Percentiles rank a stretch among this genome's conserved stretches.
Evolutionary conservation across 2,113 vertebrate species (phyloP).

Genomic region (Nothocercus julius): DNA sequence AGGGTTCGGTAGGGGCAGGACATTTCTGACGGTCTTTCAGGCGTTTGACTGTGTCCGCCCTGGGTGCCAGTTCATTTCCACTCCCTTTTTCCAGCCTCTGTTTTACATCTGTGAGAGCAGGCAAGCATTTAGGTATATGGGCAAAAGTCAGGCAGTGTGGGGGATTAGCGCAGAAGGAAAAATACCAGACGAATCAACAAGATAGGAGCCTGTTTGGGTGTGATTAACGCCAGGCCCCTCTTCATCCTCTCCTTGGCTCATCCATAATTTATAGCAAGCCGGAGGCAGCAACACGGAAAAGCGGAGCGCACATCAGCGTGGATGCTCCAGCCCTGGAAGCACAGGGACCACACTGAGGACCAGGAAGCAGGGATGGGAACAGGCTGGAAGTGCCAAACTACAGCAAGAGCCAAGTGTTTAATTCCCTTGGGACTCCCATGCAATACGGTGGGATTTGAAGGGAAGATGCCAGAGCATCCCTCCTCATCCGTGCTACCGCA

Average conservation of each 20-base stretch:
- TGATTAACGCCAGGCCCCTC: not conserved
- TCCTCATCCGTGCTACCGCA: rapidly evolving
- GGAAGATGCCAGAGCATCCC: not conserved
- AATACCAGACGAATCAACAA: not conserved
- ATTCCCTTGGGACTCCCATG: not conserved
- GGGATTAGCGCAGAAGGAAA: not conserved
- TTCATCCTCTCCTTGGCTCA: not conserved
- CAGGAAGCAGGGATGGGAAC: not conserved
- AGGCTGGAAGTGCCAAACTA: not conserved
- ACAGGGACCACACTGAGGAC: rapidly evolving
- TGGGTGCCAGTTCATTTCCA: too few relatives aligned
- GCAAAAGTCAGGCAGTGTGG: too few relatives aligned
- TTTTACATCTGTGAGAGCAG: not conserved
- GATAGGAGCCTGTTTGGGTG: not conserved
- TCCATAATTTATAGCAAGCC: not conserved
- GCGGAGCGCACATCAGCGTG: not conserved
- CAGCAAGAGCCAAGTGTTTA: rapidly evolving
- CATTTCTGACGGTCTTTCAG: not conserved
- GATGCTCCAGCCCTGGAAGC: not conserved
- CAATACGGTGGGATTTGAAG: not conserved
- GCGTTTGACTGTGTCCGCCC: not conserved
- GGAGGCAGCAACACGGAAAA: rapidly evolving
- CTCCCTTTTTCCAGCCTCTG: not conserved
- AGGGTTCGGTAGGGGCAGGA: not conserved
- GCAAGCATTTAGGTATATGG: not conserved